These are phyloP conservation scores for Jacana jacana DNA, from an alignment of 2,113 vertebrate genomes.

Conservation along the genomic window DNA sequence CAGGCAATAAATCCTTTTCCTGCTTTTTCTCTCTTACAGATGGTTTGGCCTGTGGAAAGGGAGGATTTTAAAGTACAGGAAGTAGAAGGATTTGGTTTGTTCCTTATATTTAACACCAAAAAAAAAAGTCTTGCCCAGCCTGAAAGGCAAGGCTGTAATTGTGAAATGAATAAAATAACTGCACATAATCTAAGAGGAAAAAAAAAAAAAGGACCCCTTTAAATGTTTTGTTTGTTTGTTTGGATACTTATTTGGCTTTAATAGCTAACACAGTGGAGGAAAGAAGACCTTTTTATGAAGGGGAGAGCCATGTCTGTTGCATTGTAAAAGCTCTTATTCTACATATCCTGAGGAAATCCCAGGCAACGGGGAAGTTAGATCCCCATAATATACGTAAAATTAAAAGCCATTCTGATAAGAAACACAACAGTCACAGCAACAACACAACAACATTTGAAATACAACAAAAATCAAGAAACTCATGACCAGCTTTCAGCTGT, in stretches of 20 bases:
- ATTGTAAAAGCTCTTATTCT: background rate
- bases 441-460: background rate
- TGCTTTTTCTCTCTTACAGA: background rate
- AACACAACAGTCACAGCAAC: background rate
- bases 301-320: background rate
- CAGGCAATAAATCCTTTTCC: background rate
- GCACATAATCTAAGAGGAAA: background rate
- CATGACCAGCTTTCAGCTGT: background rate
- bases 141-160: background rate
- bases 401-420: background rate
- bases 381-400: background rate
- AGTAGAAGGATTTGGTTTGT: background rate
- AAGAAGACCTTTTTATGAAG: background rate
- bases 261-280: background rate
- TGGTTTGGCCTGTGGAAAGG: background rate
- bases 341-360: background rate
- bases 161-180: constrained; percentile 17
- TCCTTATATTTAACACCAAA: background rate
- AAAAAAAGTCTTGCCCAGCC: background rate
- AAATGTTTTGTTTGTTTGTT: background rate
- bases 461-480: background rate
- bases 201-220: background rate
- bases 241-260: background rate
- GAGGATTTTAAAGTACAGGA: background rate
- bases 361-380: background rate